Base-by-base conservation (phyloP, 2,888 invertebrate genomes). In the Thymelicus acteon region DNA sequence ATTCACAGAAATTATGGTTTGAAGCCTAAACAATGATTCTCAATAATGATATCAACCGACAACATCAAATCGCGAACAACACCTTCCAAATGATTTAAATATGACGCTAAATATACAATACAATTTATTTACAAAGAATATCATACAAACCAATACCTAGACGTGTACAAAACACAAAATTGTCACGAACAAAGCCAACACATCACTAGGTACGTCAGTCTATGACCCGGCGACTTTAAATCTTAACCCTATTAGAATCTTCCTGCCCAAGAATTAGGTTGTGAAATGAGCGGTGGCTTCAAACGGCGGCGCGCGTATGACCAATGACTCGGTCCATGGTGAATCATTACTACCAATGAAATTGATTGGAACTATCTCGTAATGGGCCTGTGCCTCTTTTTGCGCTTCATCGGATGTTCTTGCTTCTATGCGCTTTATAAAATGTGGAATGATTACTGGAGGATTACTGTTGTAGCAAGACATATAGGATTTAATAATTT, bases 171-270 rank as follows among this genome's bases (percentile, higher is more conserved):
- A 31, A 19, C 54, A 58, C 39, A 60, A 60, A 40, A 60, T 6
- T 7, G 39, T 60, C 31, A 10, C 40, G 15, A 68, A 61, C 40
- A 68, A 44, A 61, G 66, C 61, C 37, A 24, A 58, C 69, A 60
- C 73, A 39, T 73, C 73, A 67, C 24, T 13, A 13, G 13, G 31
- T 58, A 48, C 57, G 72, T 68, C 75, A 72, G 73, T 76, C 80
- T 83, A 84, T 87, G 87, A 87, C 88, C 88, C 83, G 80, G 74
- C 83, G 84, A 81, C 80, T 84, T 83, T 84, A 90, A 92, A 92
- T 92, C 92, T 86, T 88, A 87, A 90, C 87, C 89, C 86, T 85
- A 91, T 92, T 92, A 92, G 87, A 84, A 86, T 86, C 88, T 91
- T 91, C 92, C 91, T 90, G 90, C 84, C 79, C 77, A 77, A 78